These are phyloP conservation scores for Pelodiscus sinensis DNA, from an alignment of 2,113 vertebrate species.

Conservation along the genomic window DNA sequence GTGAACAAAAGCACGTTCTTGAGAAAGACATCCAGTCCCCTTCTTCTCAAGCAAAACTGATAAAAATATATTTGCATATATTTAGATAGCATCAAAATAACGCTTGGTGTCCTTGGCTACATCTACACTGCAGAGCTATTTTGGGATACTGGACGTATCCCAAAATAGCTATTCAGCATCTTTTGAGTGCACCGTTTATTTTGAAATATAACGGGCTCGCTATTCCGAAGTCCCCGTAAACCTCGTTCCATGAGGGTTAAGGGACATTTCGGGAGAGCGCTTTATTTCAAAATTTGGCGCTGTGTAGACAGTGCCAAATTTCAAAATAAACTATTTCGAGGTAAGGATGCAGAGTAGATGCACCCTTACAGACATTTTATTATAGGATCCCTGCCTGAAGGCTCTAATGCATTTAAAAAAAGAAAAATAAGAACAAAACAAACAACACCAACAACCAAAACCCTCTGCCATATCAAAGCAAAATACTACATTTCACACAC, in stretches of 20 bases:
- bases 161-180: no score
- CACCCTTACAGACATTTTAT: not conserved
- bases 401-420: not conserved
- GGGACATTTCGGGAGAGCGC: no score
- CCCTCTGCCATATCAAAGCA: not conserved
- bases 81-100: not conserved
- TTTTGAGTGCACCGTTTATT: no score
- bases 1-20: not conserved
- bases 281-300: no score
- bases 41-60: not conserved
- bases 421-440: not conserved
- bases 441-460: not conserved
- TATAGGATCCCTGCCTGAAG: not conserved
- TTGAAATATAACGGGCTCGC: no score
- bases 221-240: no score
- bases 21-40: not conserved
- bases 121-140: no score
- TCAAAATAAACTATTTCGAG: no score
- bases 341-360: no score
- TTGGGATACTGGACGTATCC: no score
- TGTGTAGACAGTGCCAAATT: no score
- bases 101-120: not conserved
- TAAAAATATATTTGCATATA: not conserved
- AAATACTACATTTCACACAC: not conserved
- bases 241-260: no score